These are phyloP conservation scores for Cheilosia urbana DNA, from an alignment of 2,888 invertebrate species.

Conservation along the genomic window DNA sequence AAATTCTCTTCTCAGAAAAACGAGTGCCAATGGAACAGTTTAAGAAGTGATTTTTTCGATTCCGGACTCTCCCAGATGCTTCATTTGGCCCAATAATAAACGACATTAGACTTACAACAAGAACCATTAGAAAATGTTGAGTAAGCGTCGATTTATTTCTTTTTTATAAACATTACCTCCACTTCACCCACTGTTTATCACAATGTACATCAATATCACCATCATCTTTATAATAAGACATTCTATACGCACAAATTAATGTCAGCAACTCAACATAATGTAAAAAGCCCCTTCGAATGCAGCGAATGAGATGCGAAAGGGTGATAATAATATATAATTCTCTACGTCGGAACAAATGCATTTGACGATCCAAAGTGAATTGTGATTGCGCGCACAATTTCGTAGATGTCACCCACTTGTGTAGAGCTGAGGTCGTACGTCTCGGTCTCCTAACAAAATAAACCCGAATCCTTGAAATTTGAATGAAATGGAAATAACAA, in stretches of 20 bases:
- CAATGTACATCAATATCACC: neutral
- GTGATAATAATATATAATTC: slow-evolving; percentile 37
- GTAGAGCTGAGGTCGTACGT: slow-evolving; percentile 44
- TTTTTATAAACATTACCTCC: neutral
- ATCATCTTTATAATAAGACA: slow-evolving; percentile 15
- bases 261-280: slow-evolving; percentile 27
- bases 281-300: slow-evolving; percentile 5
- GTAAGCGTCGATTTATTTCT: too few species aligned
- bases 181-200: neutral
- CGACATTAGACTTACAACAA: too few species aligned
- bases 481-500: slow-evolving; percentile 68
- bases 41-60: too few species aligned
- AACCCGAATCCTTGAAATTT: slow-evolving; percentile 64
- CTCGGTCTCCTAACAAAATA: slow-evolving; percentile 43
- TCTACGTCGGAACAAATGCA: slow-evolving; percentile 16
- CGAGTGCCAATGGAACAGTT: too few species aligned
- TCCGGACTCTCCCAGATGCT: too few species aligned
- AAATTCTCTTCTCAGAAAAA: too few species aligned
- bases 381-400: slow-evolving; percentile 39
- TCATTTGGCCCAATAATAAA: too few species aligned
- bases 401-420: slow-evolving; percentile 67
- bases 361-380: slow-evolving; percentile 33
- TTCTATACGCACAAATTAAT: slow-evolving; percentile 42
- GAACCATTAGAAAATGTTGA: too few species aligned
- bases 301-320: slow-evolving; percentile 42